Percentiles rank a stretch among this genome's conserved stretches.
phyloP scores from a whole-genome alignment of 2,888 invertebrate species.

The Bimastos eiseni region DNA sequence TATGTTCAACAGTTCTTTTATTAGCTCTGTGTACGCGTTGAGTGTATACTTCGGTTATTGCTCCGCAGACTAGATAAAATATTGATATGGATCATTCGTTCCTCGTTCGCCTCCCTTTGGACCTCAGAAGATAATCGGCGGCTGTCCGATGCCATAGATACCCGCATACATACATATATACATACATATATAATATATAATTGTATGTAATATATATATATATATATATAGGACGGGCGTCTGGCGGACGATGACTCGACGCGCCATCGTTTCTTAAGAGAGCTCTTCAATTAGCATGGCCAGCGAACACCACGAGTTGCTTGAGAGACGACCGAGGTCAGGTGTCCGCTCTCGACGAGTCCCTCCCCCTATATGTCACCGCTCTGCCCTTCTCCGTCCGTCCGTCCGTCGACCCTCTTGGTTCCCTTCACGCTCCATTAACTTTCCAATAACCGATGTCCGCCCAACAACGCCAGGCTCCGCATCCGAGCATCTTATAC shows the following conservation, averaged over 20 bases:
- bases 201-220: too few species aligned
- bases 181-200: too few species aligned
- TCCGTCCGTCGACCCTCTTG: background rate
- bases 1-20: too few species aligned
- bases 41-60: too few species aligned
- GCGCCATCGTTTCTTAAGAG: background rate
- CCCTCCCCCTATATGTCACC: background rate
- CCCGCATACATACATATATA: too few species aligned
- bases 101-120: background rate
- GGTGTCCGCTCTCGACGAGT: background rate
- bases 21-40: too few species aligned
- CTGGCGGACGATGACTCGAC: too few species aligned
- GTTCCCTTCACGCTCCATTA: background rate
- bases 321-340: background rate
- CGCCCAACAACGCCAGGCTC: conserved; percentile 6
- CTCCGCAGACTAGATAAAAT: background rate
- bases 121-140: background rate
- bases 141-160: background rate
- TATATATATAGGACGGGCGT: too few species aligned
- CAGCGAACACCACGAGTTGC: background rate
- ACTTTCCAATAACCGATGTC: conserved; percentile 19
- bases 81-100: background rate
- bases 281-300: conserved; percentile 7
- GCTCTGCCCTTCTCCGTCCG: background rate
- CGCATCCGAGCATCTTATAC: background rate